Evolutionary conservation across 2,113 vertebrate genomes (phyloP).

Genomic region (Notothenia coriiceps): DNA sequence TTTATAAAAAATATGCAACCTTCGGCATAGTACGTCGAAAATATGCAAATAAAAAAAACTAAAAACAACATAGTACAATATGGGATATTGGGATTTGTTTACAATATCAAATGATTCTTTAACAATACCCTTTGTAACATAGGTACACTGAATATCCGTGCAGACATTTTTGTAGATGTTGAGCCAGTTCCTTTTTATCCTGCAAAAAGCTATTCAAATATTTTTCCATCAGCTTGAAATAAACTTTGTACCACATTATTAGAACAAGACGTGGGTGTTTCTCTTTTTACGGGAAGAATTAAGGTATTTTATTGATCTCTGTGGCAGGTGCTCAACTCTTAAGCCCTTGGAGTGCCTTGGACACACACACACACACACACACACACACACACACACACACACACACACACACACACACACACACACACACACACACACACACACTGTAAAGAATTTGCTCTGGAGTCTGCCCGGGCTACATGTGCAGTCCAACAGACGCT

Average conservation of each 20-base stretch:
- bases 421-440: neutral
- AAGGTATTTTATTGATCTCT: constrained; percentile 42
- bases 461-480: constrained; percentile 30
- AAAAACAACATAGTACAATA: too few relatives aligned
- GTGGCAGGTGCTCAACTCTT: constrained; percentile 49
- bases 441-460: too few relatives aligned
- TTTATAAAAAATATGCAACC: too few relatives aligned
- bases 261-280: constrained; percentile 56
- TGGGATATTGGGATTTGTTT: neutral
- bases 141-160: neutral
- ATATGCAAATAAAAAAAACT: too few relatives aligned
- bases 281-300: constrained; percentile 54
- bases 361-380: constrained; percentile 25
- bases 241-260: constrained; percentile 48
- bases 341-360: constrained; percentile 34
- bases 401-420: too few relatives aligned
- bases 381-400: too few relatives aligned
- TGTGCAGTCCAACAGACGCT: constrained; percentile 59
- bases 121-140: neutral
- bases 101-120: neutral
- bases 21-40: too few relatives aligned
- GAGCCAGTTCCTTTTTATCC: constrained; percentile 6
- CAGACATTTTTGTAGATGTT: neutral
- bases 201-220: constrained; percentile 10
- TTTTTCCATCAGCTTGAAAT: constrained; percentile 47